Evolutionary conservation across 2,113 vertebrate genomes (phyloP).

Genomic region (Coreoperca whiteheadi): DNA sequence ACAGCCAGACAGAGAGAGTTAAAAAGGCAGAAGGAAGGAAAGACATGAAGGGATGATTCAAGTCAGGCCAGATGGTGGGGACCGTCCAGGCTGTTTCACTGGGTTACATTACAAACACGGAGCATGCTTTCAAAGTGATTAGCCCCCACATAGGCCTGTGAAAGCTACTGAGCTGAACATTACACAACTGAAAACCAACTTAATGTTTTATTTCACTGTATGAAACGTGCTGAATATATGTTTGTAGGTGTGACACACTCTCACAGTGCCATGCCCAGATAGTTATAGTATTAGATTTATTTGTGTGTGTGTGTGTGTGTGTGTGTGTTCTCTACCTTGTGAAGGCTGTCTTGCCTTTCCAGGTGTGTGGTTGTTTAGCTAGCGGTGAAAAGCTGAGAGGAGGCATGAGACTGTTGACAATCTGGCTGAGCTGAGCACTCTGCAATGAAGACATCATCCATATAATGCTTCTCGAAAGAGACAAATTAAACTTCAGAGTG

Average conservation of each 20-base stretch:
- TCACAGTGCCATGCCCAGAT: not conserved
- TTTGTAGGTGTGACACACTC: not conserved
- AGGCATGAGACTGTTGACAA: slow-evolving; percentile 92
- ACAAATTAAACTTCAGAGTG: not conserved
- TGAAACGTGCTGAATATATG: not conserved
- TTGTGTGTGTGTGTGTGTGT: slow-evolving; percentile 12
- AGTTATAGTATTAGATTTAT: not conserved
- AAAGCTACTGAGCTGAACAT: not conserved
- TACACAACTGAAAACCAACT: not conserved
- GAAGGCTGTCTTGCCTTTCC: slow-evolving; percentile 82
- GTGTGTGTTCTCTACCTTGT: slow-evolving; percentile 82
- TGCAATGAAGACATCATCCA: slow-evolving; percentile 74
- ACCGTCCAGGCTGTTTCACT: not conserved
- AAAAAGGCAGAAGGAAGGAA: slow-evolving; percentile 38
- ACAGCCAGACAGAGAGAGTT: slow-evolving; percentile 27
- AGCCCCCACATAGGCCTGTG: not conserved
- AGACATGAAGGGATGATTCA: slow-evolving; percentile 54
- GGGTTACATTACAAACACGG: slow-evolving; percentile 22
- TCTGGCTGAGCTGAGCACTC: slow-evolving; percentile 94
- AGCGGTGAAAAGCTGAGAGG: slow-evolving; percentile 88
- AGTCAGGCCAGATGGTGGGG: slow-evolving; percentile 38
- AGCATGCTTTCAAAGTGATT: slow-evolving; percentile 6
- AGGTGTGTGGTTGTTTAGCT: slow-evolving; percentile 82
- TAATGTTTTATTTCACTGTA: not conserved
- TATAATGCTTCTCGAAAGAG: not conserved